Conservation (phyloP, 2,888 invertebrate genomes). For the Oasisia sp. region DNA sequence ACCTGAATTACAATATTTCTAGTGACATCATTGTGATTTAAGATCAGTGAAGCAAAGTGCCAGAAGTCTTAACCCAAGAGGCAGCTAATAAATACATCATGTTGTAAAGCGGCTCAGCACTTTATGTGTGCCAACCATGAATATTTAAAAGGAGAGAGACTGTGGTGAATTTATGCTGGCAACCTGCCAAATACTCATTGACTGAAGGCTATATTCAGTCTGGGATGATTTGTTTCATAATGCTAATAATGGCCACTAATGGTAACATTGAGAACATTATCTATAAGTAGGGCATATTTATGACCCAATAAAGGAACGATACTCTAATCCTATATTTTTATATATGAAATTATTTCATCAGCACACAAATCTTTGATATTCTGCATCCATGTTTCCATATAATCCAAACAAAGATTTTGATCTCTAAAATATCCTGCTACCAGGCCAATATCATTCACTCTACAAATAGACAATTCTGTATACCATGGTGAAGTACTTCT, state of each 20-base stretch:
- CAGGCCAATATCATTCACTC: not conserved
- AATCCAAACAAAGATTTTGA: not conserved
- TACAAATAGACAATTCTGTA: not conserved
- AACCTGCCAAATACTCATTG: not conserved
- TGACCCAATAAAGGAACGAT: not conserved
- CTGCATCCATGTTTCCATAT: not conserved
- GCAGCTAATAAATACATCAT: not conserved
- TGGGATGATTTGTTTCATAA: not conserved
- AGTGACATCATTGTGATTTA: not conserved
- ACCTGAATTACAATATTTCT: not conserved
- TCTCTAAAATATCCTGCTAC: not conserved
- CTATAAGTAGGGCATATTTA: not conserved
- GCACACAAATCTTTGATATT: not conserved
- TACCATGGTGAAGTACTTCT: not conserved
- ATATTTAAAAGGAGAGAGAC: not conserved
- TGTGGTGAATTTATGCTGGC: not conserved
- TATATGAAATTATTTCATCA: not conserved
- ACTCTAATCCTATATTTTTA: not conserved
- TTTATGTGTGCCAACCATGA: conserved; percentile 12
- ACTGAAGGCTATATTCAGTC: not conserved
- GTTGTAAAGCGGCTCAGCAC: not conserved
- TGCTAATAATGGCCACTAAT: not conserved
- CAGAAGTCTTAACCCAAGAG: not conserved
- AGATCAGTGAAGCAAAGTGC: conserved; percentile 3
- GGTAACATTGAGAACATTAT: not conserved